Base-by-base conservation (phyloP, 1,140 invertebrate species). In the Papilio dardanus region DNA sequence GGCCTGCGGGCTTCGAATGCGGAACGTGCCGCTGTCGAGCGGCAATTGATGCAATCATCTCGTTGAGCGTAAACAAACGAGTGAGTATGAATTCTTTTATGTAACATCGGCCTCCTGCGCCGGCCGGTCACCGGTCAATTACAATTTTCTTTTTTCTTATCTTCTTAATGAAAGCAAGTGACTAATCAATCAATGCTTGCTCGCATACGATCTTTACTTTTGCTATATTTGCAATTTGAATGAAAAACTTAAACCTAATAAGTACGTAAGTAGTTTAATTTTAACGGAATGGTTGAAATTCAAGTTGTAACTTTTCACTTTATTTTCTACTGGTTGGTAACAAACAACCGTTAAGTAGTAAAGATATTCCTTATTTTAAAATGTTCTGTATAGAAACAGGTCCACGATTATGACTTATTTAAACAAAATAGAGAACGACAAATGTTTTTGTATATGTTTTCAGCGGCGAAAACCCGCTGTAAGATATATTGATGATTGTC, bases 31-130 rank as follows among this genome's bases (percentile, higher is more conserved):
- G 86, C 87, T 88, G 80, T 74, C 84, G 84, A 89, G 81, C 80
- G 83, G 73, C 86, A 89, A 92, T 91, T 92, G 86, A 77, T 84
- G 86, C 89, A 91, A 92, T 92, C 90, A 91, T 92, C 90, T 87
- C 81, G 84, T 91, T 92, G 87, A 88, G 84, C 82, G 83, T 88
- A 92, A 92, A 91, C 89, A 92, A 91, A 90, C 86, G 77, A 79
- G 91, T 92, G 85, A 91, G 91, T 91, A 85, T 79, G 28, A 76
- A 75, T 76, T 81, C 76, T 76, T 81, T 87, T 88, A 88, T 88
- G 80, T 90, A 89, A 90, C 82, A 77, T 71, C 68, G 78, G 76
- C 76, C 79, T 78, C 76, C 75, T 78, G 65, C 65, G 75, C 80
- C 80, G 79, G 79, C 82, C 85, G 82, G 84, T 81, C 67, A 77